phyloP scores from a whole-genome alignment of 2,888 invertebrate species.

The Muscina levida region DNA sequence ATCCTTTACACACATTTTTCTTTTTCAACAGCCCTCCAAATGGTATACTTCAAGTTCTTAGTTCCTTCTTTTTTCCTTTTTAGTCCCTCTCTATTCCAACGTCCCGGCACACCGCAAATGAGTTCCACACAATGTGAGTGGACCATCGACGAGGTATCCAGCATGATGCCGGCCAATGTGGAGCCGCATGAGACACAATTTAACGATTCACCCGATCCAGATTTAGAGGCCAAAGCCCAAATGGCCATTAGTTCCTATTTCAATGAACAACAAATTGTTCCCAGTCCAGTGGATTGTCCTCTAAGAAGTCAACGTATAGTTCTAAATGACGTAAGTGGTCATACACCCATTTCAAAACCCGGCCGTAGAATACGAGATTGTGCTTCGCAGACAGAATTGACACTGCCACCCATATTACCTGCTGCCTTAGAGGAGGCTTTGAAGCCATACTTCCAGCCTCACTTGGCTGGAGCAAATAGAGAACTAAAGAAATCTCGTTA shows the following conservation, averaged over 20 bases:
- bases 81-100: conserved; percentile 79
- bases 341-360: conserved; percentile 74
- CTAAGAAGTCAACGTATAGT: conserved; percentile 77
- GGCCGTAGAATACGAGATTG: conserved; percentile 76
- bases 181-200: conserved; percentile 82
- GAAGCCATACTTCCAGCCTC: conserved; percentile 82
- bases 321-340: conserved; percentile 71
- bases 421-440: conserved; percentile 82
- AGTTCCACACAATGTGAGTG: conserved; percentile 82
- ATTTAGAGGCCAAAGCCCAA: conserved; percentile 83
- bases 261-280: conserved; percentile 78
- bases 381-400: conserved; percentile 82
- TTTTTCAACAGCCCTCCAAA: no score
- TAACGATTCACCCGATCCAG: conserved; percentile 81
- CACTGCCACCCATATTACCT: conserved; percentile 82
- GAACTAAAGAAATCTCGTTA: conserved; percentile 69
- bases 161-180: conserved; percentile 83
- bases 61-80: no score
- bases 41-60: neutral
- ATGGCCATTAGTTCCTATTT: conserved; percentile 82
- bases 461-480: conserved; percentile 69
- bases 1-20: no score
- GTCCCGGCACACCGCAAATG: conserved; percentile 75
- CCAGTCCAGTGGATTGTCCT: conserved; percentile 79
- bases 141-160: conserved; percentile 86